Conservation (phyloP, 2,888 invertebrate species). For the Andrena minutula region DNA sequence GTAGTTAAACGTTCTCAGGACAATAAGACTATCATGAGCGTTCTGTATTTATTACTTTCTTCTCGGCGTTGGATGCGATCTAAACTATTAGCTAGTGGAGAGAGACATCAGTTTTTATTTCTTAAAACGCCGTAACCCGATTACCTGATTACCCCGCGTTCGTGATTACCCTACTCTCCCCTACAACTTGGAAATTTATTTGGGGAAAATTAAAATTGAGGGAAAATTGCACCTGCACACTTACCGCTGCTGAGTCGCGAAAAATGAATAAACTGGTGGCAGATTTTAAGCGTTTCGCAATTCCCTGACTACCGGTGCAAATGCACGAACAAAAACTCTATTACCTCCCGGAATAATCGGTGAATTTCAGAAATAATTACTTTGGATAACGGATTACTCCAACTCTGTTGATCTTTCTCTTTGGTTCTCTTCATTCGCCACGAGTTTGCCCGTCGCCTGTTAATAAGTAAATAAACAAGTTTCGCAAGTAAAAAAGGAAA, state of each 20-base stretch:
- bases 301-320: not conserved
- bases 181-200: no score
- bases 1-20: constrained; percentile 15
- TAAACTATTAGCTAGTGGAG: no score
- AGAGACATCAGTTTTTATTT: no score
- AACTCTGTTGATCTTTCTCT: not conserved
- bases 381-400: not conserved
- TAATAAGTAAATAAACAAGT: constrained; percentile 12
- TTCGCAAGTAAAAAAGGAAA: constrained; percentile 3
- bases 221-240: constrained; percentile 18
- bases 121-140: no score
- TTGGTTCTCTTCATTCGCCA: not conserved
- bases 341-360: not conserved
- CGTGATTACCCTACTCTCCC: no score
- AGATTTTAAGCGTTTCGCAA: constrained; percentile 12
- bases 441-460: not conserved
- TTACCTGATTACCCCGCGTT: no score
- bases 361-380: not conserved
- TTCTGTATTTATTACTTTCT: no score
- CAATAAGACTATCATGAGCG: no score
- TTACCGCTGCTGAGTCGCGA: not conserved
- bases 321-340: not conserved
- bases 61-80: no score
- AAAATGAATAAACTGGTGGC: constrained; percentile 16
- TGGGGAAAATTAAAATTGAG: constrained; percentile 27